Base-by-base conservation (phyloP, 2,888 invertebrate species). In the Ichneumon xanthorius region DNA sequence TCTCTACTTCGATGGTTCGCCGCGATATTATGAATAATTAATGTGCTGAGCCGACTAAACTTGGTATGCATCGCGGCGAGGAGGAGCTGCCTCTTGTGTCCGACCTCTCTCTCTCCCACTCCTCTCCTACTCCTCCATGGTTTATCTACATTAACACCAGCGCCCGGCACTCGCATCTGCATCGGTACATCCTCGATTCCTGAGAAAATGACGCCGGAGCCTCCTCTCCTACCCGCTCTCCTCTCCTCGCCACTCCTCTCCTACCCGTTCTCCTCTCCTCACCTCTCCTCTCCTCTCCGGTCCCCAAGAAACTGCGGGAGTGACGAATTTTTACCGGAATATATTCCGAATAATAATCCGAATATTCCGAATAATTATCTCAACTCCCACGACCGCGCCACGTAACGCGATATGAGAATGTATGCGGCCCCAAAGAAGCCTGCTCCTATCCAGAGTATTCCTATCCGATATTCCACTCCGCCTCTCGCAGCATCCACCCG, bases 41-140 rank as follows among this genome's bases (percentile, higher is more conserved):
- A 93, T 93, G 91, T 92, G 93, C 93, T 93, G 93, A 93, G 92
- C 86, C 90, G 91, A 93, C 93, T 92, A 91, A 92, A 92, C 89
- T 58, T 26, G 26, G 58, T 22, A 58, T 22, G 11, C 22, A 58
- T 67, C 50, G 70, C 53, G 55, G n/a, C 72, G 71, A 81, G 58
- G 88, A 88, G 88, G 63, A 61, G 61, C 75, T 63, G 70, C 50
- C 81, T 79, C 84, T 85, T 83, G 82, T 87, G 87, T 22, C 78
- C 85, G 87, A 89, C 88, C 89, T 90, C 89, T 84, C 86, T 85
- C 89, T 72, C 80, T 77, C 50, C 50, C 53, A 19, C 73, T 61
- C 67, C 73, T 45, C 26, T 48, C 58, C 76, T 11, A 37, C 61
- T 22, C 61, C 61, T 16, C 33, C 79, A 50, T 37, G 70, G 70